Evolutionary conservation across 2,113 vertebrate genomes (phyloP).

Genomic region (Podarcis muralis): DNA sequence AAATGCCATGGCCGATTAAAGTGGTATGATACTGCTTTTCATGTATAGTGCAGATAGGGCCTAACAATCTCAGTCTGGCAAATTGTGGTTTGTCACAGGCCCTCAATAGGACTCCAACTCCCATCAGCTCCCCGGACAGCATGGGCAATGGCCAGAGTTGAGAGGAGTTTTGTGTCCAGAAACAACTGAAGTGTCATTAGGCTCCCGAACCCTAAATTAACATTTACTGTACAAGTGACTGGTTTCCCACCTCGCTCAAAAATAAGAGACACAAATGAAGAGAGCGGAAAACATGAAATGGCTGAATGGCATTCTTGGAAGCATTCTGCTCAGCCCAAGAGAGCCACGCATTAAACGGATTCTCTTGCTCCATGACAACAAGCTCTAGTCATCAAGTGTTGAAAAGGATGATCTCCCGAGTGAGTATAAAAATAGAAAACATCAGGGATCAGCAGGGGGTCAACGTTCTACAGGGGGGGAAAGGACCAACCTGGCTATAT

Average conservation of each 20-base stretch:
- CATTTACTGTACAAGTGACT: too few relatives aligned
- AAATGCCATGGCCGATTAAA: too few relatives aligned
- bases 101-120: too few relatives aligned
- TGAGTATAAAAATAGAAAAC: neutral
- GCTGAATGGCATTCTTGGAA: neutral
- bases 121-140: too few relatives aligned
- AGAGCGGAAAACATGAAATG: neutral
- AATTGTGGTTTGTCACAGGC: too few relatives aligned
- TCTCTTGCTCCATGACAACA: neutral
- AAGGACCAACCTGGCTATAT: neutral
- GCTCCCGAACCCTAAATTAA: too few relatives aligned
- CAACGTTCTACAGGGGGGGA: neutral
- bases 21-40: too few relatives aligned
- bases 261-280: neutral
- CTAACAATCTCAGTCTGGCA: too few relatives aligned
- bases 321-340: neutral
- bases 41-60: too few relatives aligned
- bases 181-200: too few relatives aligned
- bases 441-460: neutral
- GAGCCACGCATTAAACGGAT: neutral
- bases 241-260: too few relatives aligned
- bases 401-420: neutral
- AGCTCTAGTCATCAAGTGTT: neutral
- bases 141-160: neutral
- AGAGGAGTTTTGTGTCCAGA: too few relatives aligned